Evolutionary conservation across 2,888 invertebrate species (phyloP).

Genomic region (Scaptomyza tumidula): DNA sequence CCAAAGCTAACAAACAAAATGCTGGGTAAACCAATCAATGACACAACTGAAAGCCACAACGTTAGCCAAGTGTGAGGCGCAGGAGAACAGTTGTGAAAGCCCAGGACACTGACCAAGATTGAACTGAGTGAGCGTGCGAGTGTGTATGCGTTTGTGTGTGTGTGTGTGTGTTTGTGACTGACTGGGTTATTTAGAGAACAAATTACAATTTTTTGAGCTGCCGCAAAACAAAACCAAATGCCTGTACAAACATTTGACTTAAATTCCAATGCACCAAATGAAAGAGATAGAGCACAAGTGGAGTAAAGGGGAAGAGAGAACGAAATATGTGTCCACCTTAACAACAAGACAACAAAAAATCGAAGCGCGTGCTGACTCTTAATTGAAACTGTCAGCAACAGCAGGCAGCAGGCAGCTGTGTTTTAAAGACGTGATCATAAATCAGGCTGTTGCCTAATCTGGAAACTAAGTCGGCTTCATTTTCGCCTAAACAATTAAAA

Average conservation of each 20-base stretch:
- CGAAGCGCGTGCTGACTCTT: constrained; percentile 47
- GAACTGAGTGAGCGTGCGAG: constrained; percentile 19
- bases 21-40: constrained; percentile 77
- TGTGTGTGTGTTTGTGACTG: not conserved
- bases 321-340: not conserved
- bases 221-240: constrained; percentile 47
- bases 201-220: constrained; percentile 51
- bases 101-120: constrained; percentile 32
- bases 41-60: constrained; percentile 74
- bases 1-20: constrained; percentile 72
- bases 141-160: constrained; percentile 1
- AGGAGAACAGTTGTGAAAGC: constrained; percentile 9
- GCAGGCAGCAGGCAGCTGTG: constrained; percentile 49
- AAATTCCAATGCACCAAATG: constrained; percentile 34
- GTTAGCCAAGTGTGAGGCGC: constrained; percentile 62
- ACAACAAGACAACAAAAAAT: not conserved
- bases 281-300: not conserved
- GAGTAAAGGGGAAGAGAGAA: constrained; percentile 1
- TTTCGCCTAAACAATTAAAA: constrained; percentile 72
- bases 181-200: constrained; percentile 39
- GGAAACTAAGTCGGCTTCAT: constrained; percentile 59
- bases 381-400: constrained; percentile 75
- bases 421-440: constrained; percentile 53
- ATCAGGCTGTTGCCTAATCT: constrained; percentile 52
- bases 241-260: constrained; percentile 27